Percentiles rank a stretch among this genome's conserved stretches.
Evolutionary conservation across 1,140 invertebrate species (phyloP).

Genomic region (Trichogramma pretiosum): DNA sequence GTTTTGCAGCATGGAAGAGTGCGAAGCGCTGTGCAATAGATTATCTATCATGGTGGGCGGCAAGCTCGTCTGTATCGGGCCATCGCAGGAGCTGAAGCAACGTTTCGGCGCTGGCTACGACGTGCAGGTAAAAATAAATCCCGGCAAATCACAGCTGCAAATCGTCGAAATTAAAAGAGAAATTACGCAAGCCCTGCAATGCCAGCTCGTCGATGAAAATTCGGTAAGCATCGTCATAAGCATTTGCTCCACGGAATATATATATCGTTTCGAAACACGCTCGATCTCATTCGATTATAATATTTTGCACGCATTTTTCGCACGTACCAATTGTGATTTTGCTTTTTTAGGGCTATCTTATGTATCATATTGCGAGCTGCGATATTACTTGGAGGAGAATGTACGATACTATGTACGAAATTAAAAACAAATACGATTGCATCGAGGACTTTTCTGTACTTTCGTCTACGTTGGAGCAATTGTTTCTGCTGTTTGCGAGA

Average conservation of each 20-base stretch:
- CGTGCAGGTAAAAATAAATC: constrained; percentile 39
- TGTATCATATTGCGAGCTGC: constrained; percentile 37
- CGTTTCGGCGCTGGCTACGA: constrained; percentile 47
- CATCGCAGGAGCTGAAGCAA: constrained; percentile 60
- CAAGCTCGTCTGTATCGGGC: constrained; percentile 61
- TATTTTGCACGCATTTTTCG: neutral
- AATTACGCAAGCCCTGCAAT: constrained; percentile 28
- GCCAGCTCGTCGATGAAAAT: constrained; percentile 37
- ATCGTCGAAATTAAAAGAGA: constrained; percentile 29
- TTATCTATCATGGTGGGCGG: constrained; percentile 85
- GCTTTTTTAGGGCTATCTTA: constrained; percentile 31
- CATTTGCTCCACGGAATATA: too few species aligned
- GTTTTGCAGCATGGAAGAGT: constrained; percentile 77
- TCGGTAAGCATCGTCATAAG: constrained; percentile 29
- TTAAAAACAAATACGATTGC: constrained; percentile 32
- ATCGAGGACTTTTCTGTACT: constrained; percentile 41
- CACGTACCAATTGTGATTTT: neutral
- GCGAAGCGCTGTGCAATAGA: constrained; percentile 76
- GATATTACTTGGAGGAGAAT: constrained; percentile 38
- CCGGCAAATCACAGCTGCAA: constrained; percentile 21
- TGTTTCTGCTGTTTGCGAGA: constrained; percentile 42
- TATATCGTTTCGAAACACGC: too few species aligned
- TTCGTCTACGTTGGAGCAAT: constrained; percentile 40
- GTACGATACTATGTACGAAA: constrained; percentile 34
- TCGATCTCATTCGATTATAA: too few species aligned